A percentile compares a stretch with the other conserved stretches of the same genome.
phyloP scores from a whole-genome alignment of 2,113 vertebrate species.

The Callospermophilus lateralis region DNA sequence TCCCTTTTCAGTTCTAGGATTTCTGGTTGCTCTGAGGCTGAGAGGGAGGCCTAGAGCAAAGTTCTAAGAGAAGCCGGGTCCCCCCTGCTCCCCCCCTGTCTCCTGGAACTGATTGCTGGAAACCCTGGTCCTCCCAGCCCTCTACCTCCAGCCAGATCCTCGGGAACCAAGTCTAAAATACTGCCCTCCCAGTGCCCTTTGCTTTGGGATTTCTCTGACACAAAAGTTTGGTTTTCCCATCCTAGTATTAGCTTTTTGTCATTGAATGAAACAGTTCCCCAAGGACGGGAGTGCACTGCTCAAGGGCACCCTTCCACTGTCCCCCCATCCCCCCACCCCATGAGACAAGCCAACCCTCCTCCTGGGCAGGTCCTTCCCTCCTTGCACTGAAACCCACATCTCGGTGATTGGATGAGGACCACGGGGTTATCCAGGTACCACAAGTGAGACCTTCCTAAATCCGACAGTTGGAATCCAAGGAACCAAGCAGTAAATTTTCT shows the following conservation, averaged over 20 bases:
- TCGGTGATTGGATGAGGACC: neutral
- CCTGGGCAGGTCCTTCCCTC: neutral
- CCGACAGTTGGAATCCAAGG: neutral
- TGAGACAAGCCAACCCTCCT: neutral
- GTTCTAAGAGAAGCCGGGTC: neutral
- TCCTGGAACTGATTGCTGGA: neutral
- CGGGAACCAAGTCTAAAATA: too few relatives aligned
- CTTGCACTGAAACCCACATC: neutral
- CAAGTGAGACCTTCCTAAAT: neutral
- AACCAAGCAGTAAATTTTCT: neutral
- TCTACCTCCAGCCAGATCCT: neutral
- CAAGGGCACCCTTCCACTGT: neutral
- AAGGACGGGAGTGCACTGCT: neutral
- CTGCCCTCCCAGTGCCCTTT: neutral
- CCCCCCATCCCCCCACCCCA: too few relatives aligned
- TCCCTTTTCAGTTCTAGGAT: neutral
- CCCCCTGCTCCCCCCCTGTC: neutral
- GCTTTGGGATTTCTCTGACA: neutral
- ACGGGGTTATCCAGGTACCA: neutral
- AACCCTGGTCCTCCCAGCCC: neutral
- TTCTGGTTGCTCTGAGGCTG: neutral
- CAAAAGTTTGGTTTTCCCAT: neutral
- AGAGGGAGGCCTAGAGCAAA: neutral
- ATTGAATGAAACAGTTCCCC: neutral
- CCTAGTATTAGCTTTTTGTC: neutral